Conservation (phyloP, 2,888 invertebrate species). For the Thalpophila matura region DNA sequence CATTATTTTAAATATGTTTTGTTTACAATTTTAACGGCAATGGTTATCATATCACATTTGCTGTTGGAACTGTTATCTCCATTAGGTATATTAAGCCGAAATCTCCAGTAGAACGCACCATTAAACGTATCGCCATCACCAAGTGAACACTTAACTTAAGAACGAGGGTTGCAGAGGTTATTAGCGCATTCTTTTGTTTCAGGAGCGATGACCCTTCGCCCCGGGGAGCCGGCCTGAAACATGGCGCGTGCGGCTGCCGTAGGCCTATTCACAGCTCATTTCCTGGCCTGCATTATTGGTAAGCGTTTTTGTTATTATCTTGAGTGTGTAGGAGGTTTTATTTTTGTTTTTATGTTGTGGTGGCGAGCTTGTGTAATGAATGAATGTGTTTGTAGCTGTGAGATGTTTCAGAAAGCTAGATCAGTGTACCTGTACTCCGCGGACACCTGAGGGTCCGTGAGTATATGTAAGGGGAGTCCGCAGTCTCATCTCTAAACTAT, state of each 20-base stretch:
- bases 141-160: slow-evolving; percentile 25
- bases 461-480: too few relatives aligned
- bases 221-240: slow-evolving; percentile 62
- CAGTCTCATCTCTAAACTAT: too few relatives aligned
- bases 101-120: too few relatives aligned
- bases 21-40: too few relatives aligned
- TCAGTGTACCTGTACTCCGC: too few relatives aligned
- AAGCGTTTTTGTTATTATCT: slow-evolving; percentile 66
- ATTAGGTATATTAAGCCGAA: too few relatives aligned
- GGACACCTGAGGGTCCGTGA: too few relatives aligned
- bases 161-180: slow-evolving; percentile 65
- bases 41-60: too few relatives aligned
- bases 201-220: slow-evolving; percentile 82
- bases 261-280: slow-evolving; percentile 87
- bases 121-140: not conserved
- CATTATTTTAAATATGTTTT: too few relatives aligned
- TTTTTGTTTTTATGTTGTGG: not conserved
- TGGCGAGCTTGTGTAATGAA: not conserved
- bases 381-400: not conserved
- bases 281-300: slow-evolving; percentile 87
- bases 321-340: slow-evolving; percentile 1
- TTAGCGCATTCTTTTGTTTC: slow-evolving; percentile 83
- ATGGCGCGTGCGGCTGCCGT: slow-evolving; percentile 82
- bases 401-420: too few relatives aligned
- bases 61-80: too few relatives aligned